Conservation (phyloP, 2,113 vertebrate genomes). For the Pomatostomus ruficeps region DNA sequence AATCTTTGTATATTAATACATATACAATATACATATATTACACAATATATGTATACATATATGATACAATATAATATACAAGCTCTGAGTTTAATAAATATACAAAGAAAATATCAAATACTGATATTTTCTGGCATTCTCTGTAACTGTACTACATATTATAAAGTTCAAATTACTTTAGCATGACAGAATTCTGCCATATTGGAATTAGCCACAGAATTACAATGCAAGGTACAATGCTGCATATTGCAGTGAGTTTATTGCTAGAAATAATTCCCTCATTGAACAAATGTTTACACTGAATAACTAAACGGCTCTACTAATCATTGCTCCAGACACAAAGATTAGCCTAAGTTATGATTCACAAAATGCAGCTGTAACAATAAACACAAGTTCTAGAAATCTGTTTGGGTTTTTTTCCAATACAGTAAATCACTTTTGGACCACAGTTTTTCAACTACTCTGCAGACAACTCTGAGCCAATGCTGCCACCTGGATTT, state of each 20-base stretch:
- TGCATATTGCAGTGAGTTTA: not conserved
- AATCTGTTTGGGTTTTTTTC: not conserved
- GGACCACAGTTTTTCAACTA: not conserved
- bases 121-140: not conserved
- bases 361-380: not conserved
- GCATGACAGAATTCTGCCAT: not conserved
- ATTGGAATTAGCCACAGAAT: not conserved
- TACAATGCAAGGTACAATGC: not conserved
- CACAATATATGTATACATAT: not conserved
- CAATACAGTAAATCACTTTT: not conserved
- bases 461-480: not conserved
- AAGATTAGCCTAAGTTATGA: not conserved
- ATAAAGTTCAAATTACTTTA: not conserved
- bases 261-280: not conserved
- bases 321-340: not conserved
- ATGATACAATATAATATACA: not conserved
- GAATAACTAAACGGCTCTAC: not conserved
- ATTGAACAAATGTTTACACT: not conserved
- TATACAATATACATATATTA: not conserved
- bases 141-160: not conserved
- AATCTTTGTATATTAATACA: not conserved
- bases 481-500: not conserved
- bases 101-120: not conserved
- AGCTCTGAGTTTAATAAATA: not conserved
- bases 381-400: not conserved